Conservation (phyloP, 2,797 vertebrate genomes). For the Sciurus vulgaris region DNA sequence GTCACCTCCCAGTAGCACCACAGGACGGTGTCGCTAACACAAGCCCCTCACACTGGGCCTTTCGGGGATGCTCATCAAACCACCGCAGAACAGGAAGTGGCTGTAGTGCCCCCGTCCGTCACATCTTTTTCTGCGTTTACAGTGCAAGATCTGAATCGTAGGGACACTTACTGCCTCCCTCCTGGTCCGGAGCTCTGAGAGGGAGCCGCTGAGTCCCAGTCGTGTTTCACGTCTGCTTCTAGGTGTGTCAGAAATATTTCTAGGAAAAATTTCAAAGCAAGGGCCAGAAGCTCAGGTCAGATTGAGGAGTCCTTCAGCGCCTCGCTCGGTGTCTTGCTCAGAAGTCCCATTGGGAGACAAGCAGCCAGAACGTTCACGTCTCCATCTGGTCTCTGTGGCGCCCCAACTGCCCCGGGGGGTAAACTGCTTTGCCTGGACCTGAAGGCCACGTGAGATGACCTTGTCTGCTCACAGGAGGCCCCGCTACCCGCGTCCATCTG, state of each 20-base stretch:
- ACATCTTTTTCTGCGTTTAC: neutral
- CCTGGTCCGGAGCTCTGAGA: neutral
- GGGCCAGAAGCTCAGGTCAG: too few relatives aligned
- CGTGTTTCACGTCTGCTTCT: neutral
- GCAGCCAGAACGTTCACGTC: neutral
- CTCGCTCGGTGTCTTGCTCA: neutral
- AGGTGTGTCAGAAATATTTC: neutral
- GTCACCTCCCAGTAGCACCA: too few relatives aligned
- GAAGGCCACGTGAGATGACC: neutral
- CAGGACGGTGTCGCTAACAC: too few relatives aligned
- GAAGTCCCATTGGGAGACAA: too few relatives aligned
- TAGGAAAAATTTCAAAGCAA: neutral
- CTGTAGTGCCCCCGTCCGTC: neutral
- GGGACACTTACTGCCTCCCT: neutral
- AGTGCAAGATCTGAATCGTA: neutral
- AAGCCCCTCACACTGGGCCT: too few relatives aligned
- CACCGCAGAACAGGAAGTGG: too few relatives aligned
- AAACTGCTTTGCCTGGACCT: neutral
- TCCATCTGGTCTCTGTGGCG: neutral
- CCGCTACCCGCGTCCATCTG: neutral
- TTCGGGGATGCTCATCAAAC: too few relatives aligned
- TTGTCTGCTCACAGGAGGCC: neutral
- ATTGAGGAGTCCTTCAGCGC: neutral
- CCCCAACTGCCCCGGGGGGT: neutral
- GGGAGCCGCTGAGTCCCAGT: neutral